These are phyloP conservation scores for Eriosoma lanigerum DNA, from an alignment of 1,140 invertebrate species.

Conservation along the genomic window DNA sequence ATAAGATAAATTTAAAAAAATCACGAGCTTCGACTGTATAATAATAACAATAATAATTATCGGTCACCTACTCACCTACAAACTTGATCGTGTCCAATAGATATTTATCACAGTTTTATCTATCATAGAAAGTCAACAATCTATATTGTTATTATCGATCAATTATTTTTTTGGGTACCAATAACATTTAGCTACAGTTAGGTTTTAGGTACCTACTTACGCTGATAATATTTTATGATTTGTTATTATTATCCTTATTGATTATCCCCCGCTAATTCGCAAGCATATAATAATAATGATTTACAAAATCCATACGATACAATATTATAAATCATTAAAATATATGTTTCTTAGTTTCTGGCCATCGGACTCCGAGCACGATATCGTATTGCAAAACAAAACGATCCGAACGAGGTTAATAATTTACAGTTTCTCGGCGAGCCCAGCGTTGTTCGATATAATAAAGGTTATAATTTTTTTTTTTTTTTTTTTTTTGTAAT, in stretches of 20 bases:
- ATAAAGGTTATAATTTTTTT: background rate
- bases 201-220: no score
- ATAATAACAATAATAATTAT: slow-evolving; percentile 19
- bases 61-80: slow-evolving; percentile 28
- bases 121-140: background rate
- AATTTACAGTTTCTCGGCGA: background rate
- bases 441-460: no score
- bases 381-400: slow-evolving; percentile 1
- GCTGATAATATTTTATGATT: background rate
- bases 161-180: background rate
- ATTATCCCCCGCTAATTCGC: background rate
- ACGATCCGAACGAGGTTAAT: slow-evolving; percentile 29
- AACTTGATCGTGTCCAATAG: slow-evolving; percentile 2
- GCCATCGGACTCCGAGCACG: slow-evolving; percentile 2
- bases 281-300: background rate
- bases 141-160: background rate
- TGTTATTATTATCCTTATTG: slow-evolving; percentile 6
- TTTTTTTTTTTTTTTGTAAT: background rate
- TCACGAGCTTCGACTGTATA: background rate
- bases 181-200: background rate
- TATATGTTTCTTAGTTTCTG: background rate
- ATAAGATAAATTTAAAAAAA: background rate
- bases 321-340: slow-evolving; percentile 15
- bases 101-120: slow-evolving; percentile 17
- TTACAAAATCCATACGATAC: background rate